Evolutionary conservation across 2,113 vertebrate genomes (phyloP).

Genomic region (Puffinus mauretanicus): DNA sequence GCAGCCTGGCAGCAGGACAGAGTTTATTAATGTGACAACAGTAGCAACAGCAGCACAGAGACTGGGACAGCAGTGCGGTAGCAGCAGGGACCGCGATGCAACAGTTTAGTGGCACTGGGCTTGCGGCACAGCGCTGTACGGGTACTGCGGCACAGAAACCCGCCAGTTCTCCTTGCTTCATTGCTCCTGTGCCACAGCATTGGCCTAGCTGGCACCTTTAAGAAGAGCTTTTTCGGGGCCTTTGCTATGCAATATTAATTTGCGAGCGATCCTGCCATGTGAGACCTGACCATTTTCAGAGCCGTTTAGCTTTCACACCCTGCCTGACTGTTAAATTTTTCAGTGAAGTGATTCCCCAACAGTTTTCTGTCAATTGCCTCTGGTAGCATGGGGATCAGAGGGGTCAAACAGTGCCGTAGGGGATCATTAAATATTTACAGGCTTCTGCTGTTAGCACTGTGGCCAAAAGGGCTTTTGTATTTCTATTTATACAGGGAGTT

Average conservation of each 20-base stretch:
- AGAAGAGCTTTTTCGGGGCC: background rate
- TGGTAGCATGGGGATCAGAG: conserved; percentile 11
- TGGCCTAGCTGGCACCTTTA: background rate
- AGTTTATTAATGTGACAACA: background rate
- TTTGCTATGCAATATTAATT: conserved; percentile 58
- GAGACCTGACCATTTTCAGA: conserved; percentile 41
- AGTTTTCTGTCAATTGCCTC: conserved; percentile 62
- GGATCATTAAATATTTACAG: conserved; percentile 54
- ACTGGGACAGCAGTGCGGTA: background rate
- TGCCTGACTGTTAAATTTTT: conserved; percentile 61
- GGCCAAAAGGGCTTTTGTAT: conserved; percentile 56
- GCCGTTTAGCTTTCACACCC: conserved; percentile 64
- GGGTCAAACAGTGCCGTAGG: conserved; percentile 48
- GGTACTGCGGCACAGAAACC: background rate
- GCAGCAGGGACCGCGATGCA: background rate
- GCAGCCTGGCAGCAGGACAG: background rate
- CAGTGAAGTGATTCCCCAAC: conserved; percentile 59
- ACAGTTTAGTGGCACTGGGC: background rate
- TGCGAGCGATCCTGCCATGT: conserved; percentile 10
- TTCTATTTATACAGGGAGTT: conserved; percentile 40
- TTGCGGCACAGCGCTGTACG: fast-evolving
- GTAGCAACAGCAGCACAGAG: background rate
- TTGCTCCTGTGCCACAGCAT: background rate
- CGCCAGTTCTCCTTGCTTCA: fast-evolving
- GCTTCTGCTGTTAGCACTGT: conserved; percentile 41